Conservation (phyloP, 1,140 invertebrate genomes). For the Varroa destructor region DNA sequence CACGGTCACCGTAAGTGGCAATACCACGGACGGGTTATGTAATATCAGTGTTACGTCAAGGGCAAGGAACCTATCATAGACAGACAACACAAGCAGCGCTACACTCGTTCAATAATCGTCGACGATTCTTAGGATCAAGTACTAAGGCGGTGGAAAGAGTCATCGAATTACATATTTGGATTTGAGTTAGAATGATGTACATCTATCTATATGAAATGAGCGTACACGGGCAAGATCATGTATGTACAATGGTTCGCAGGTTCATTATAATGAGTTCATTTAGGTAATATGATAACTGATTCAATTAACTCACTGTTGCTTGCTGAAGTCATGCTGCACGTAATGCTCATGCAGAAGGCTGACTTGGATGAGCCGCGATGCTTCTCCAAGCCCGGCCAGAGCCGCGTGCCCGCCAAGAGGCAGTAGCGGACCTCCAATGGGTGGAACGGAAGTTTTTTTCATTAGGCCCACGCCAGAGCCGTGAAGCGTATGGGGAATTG, state of each 20-base stretch:
- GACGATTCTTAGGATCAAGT: too few relatives aligned
- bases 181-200: too few relatives aligned
- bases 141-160: too few relatives aligned
- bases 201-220: too few relatives aligned
- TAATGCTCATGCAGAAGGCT: slow-evolving; percentile 8
- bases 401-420: background rate
- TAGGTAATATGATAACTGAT: background rate
- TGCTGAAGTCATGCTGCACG: slow-evolving; percentile 6
- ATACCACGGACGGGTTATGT: slow-evolving; percentile 19
- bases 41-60: slow-evolving; percentile 7
- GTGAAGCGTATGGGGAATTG: background rate
- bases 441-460: slow-evolving; percentile 3
- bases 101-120: too few relatives aligned
- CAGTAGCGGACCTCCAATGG: slow-evolving; percentile 15
- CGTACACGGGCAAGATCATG: too few relatives aligned
- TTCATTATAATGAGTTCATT: background rate
- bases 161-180: too few relatives aligned
- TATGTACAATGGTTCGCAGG: too few relatives aligned
- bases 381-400: background rate
- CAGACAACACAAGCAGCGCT: too few relatives aligned
- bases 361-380: background rate
- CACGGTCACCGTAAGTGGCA: background rate
- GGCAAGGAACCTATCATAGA: background rate
- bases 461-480: too few relatives aligned
- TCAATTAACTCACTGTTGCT: background rate